Evolutionary conservation across 2,888 invertebrate genomes (phyloP), one percentile per base, ranked within the genome.

Genomic region (Idaea straminata): DNA sequence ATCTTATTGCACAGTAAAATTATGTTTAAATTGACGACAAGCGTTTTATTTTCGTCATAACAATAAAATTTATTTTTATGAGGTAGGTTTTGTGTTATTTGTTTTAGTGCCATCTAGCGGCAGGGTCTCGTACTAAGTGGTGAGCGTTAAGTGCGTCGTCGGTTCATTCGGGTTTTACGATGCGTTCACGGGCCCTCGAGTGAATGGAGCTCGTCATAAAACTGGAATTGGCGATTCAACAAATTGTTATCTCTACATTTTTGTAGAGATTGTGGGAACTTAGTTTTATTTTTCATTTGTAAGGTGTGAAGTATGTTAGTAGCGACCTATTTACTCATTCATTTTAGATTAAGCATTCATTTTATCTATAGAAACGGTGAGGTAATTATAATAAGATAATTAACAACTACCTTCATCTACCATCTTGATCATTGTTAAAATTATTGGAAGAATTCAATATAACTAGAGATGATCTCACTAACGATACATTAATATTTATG

Each of bases 21-120:
- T 85, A 91, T 90, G 91, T 92, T 92, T 90, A 92, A 92, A 92
- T 92, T 91, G 92, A 92, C 88, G 92, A 91, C 92, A 91, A 91
- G 91, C 91, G 92, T 92, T 92, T 92, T 92, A 92, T 92, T 92
- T 91, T 91, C 90, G 86, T 90, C 91, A 92, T 92, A 92, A 92
- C 92, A 92, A 92, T 92, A 92, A 92, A 92, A 91, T 92, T 92
- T 89, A 91, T 90, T 92, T 92, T 92, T 92, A 92, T 84, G 90
- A 89, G 83, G 86, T 71, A 74, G 70, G 75, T 72, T 77, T 82
- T 82, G 82, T 80, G 77, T 65, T 79, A 81, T 76, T 77, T 83
- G 74, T 75, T 78, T 79, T 74, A 83, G 83, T 87, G 91, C 89
- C 92, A 93, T 83, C 93, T 92, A 82, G 83, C 75, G 80, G 83